phyloP scores from a whole-genome alignment of 2,113 vertebrate genomes.

The Passerina amoena region DNA sequence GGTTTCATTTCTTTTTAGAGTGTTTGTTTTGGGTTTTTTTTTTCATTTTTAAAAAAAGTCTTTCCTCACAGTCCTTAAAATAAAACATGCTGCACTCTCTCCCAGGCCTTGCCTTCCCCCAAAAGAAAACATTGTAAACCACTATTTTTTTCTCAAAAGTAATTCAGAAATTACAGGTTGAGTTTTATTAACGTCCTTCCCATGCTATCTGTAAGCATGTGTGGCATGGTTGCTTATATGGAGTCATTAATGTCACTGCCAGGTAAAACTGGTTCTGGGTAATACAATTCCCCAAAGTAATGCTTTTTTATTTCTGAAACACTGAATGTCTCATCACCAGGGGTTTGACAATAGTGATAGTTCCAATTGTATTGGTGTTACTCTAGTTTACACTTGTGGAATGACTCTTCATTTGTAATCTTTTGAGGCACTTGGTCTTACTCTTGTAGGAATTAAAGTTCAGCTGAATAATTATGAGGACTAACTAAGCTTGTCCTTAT shows the following conservation, averaged over 20 bases:
- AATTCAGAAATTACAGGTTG: not conserved
- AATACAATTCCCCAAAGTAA: not conserved
- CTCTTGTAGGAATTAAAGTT: not conserved
- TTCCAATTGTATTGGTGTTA: not conserved
- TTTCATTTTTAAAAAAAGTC: not conserved
- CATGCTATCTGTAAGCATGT: not conserved
- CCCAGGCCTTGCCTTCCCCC: not conserved
- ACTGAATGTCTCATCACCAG: not conserved
- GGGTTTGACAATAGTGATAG: not conserved
- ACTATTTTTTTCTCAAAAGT: not conserved
- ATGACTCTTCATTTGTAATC: not conserved
- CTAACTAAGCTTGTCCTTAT: not conserved
- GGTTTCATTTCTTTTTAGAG: not conserved
- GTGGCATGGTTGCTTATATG: not conserved
- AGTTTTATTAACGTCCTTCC: not conserved
- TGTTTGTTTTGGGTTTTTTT: not conserved
- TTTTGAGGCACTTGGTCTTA: not conserved
- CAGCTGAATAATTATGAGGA: not conserved
- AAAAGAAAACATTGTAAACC: not conserved
- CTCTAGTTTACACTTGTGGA: not conserved
- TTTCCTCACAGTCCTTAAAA: not conserved
- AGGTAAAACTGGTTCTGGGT: not conserved
- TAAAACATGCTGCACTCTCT: not conserved
- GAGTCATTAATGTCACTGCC: not conserved
- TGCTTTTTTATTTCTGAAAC: not conserved